Base-by-base conservation (phyloP, 2,888 invertebrate genomes). In the Malthinus seriepunctatus region DNA sequence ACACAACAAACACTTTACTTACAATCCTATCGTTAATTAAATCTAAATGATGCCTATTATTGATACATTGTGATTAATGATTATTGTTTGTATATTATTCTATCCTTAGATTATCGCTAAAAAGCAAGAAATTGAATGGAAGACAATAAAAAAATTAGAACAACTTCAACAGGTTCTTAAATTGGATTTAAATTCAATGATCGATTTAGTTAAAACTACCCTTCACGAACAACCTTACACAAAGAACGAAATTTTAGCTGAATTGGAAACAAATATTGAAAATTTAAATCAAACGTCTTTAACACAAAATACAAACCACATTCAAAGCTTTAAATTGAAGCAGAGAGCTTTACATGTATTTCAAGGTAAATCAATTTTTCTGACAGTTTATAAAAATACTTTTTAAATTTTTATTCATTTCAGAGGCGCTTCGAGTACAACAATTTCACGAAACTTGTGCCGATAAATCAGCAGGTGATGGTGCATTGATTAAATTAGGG, bases 341-440 rank as follows among this genome's bases (percentile, higher is more conserved):
- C 90, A 96, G 73, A 86, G 99, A 65, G 93, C 95, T 3, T 79
- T 89, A 31, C 98, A 99, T 76, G 97, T 98, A 10, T 89, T 90
- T 70, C 84, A 88, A 83, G 89, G 89, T 88, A 76, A 5, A 23
- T 23, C 2, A 23, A 23, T 2, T 5, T 23, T 23, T 23, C 2
- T 5, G 23, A 76, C 73, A 62, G 8, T 14, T 8, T 8, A 8
- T 47, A 33, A 15, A 45, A 38, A 33, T 33, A 38, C 10, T 37
- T 32, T 33, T 7, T 9, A 7, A 2, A 8, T 15, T 38, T 31
- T 42, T 51, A 14, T 47, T 46, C 35, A 60, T 81, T 81, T 65
- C 80, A 86, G 98, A 99, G 79, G 95, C 97, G 0, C 80, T 84
- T 47, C 84, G 98, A 61, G 98, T 98, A 8, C 81, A 86, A 65